Conservation (phyloP, 2,888 invertebrate genomes). For the Eupithecia insigniata region DNA sequence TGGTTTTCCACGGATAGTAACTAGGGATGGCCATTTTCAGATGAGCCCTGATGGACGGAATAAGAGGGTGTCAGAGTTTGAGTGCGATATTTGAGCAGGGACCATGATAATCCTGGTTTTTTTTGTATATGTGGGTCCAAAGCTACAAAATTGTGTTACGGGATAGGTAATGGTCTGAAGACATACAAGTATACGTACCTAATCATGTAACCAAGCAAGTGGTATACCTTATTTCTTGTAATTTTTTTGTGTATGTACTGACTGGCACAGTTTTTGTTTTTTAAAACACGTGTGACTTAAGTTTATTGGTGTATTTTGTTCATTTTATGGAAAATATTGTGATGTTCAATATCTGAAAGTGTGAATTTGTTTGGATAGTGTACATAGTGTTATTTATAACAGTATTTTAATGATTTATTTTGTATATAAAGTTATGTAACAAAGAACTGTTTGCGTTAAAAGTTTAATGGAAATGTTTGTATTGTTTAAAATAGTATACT, state of each 20-base stretch:
- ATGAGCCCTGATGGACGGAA: constrained; percentile 78
- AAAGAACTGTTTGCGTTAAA: constrained; percentile 52
- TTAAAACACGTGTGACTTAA: not conserved
- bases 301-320: constrained; percentile 19
- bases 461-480: constrained; percentile 44
- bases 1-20: constrained; percentile 75
- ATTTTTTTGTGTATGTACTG: constrained; percentile 27
- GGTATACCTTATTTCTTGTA: constrained; percentile 37
- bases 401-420: constrained; percentile 64
- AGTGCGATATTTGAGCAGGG: constrained; percentile 83
- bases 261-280: constrained; percentile 18
- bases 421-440: constrained; percentile 57
- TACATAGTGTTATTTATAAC: constrained; percentile 76
- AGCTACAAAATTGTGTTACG: not conserved
- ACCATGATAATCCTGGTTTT: constrained; percentile 18
- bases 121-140: constrained; percentile 1
- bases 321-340: constrained; percentile 49
- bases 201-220: not conserved
- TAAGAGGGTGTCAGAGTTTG: constrained; percentile 86
- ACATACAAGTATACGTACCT: constrained; percentile 16
- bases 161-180: constrained; percentile 15
- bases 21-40: constrained; percentile 75
- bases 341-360: constrained; percentile 50
- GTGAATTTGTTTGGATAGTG: constrained; percentile 63
- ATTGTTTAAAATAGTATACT: constrained; percentile 43